A percentile compares a stretch with the other conserved stretches of the same genome.
Evolutionary conservation across 2,113 vertebrate species (phyloP).

Genomic region (Carassius gibelio): DNA sequence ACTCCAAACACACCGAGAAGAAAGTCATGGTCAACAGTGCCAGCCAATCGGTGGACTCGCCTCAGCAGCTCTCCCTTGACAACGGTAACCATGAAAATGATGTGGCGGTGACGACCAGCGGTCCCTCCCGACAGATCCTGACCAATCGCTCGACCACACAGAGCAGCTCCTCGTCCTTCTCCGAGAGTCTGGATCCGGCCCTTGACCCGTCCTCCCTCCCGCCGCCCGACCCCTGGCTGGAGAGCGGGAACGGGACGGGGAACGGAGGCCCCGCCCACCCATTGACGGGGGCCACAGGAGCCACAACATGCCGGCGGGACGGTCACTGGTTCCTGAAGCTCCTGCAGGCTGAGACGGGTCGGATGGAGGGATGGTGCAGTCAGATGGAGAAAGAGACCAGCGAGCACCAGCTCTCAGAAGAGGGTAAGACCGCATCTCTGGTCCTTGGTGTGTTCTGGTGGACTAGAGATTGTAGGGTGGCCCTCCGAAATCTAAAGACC

Average conservation of each 20-base stretch:
- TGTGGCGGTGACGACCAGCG: slow-evolving; percentile 64
- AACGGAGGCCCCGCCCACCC: slow-evolving; percentile 66
- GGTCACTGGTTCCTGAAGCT: slow-evolving; percentile 98
- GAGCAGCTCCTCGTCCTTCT: slow-evolving; percentile 93
- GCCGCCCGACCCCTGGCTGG: slow-evolving; percentile 96
- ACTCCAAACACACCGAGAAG: slow-evolving; percentile 85
- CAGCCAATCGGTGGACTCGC: slow-evolving; percentile 84
- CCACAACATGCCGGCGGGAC: slow-evolving; percentile 85
- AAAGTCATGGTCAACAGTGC: slow-evolving; percentile 77
- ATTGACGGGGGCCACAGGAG: slow-evolving; percentile 67
- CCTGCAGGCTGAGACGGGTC: slow-evolving; percentile 93
- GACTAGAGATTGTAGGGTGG: not conserved
- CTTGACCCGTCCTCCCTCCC: slow-evolving; percentile 94
- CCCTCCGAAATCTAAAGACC: not conserved
- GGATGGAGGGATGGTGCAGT: slow-evolving; percentile 97
- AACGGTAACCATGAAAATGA: slow-evolving; percentile 75
- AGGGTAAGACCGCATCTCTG: slow-evolving; percentile 76
- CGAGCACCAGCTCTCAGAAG: slow-evolving; percentile 96
- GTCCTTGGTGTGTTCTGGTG: not conserved
- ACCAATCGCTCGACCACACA: slow-evolving; percentile 90
- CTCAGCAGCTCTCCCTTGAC: slow-evolving; percentile 80
- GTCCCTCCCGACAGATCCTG: slow-evolving; percentile 81
- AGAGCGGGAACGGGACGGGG: slow-evolving; percentile 82
- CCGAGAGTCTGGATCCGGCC: slow-evolving; percentile 92
- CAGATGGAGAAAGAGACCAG: slow-evolving; percentile 99